These are phyloP conservation scores for Aleiodes sp. DNA, from an alignment of 1,140 invertebrate species.

Conservation along the genomic window DNA sequence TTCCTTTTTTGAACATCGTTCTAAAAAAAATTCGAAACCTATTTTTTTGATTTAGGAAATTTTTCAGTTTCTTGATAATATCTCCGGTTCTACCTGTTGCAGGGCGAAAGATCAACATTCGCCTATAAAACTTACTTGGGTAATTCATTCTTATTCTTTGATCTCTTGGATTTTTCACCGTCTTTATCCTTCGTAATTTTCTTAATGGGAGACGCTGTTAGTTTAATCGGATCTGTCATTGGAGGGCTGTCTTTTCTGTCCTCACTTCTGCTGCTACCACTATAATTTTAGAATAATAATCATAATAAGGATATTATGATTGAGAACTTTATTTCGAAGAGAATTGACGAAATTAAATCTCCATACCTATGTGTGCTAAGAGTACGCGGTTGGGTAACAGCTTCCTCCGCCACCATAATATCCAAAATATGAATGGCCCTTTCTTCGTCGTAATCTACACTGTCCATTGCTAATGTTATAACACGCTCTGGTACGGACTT, in stretches of 20 bases:
- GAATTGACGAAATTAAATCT: background rate
- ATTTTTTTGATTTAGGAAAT: too few species aligned
- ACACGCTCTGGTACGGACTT: conserved; percentile 80
- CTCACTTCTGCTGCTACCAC: conserved; percentile 56
- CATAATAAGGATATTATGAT: background rate
- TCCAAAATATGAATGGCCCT: conserved; percentile 79
- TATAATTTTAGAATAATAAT: background rate
- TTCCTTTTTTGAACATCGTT: too few species aligned
- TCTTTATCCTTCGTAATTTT: conserved; percentile 57
- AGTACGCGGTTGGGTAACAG: conserved; percentile 55
- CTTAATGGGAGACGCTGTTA: conserved; percentile 61
- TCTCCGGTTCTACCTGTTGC: too few species aligned
- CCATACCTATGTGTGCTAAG: conserved; percentile 60
- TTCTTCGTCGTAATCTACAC: conserved; percentile 84
- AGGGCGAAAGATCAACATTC: too few species aligned
- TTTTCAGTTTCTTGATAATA: too few species aligned
- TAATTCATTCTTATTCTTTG: conserved; percentile 65
- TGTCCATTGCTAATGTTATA: conserved; percentile 85
- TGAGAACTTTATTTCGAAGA: too few species aligned
- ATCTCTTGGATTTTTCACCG: conserved; percentile 61
- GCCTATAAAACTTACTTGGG: conserved; percentile 69
- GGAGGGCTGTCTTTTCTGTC: conserved; percentile 59
- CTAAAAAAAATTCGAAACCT: too few species aligned
- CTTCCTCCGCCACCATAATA: conserved; percentile 72
- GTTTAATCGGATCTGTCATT: conserved; percentile 59